Evolutionary conservation across 2,888 invertebrate species (phyloP), one percentile per base, ranked within the genome.

Genomic region (Lasioglossum pauxillum): DNA sequence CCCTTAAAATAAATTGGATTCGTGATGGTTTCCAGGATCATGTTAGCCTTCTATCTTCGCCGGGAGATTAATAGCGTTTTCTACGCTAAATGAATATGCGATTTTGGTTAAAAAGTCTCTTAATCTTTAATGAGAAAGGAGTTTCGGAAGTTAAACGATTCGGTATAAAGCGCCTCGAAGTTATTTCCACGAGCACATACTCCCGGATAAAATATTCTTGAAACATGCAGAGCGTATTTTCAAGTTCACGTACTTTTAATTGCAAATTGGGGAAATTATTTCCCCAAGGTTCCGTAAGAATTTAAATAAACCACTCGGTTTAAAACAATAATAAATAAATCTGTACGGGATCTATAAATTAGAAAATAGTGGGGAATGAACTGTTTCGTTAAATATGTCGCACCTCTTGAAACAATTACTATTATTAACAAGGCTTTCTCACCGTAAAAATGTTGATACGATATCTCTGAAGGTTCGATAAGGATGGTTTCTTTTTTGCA

Each of bases 1-100:
- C 64, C 31, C 31, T 31, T 64, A 64, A 64, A 64, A 64, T 64
- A 64, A 64, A 64, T 64, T 64, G 64, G 64, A 64, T 64, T 64
- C 64, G 31, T 31, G 31, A 64, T 64, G 16, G 64, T 16, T 64
- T 16, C 31, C 64, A 31, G 64, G 64, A 64, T 64, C 64, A 64
- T 64, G 64, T 64, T 64, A 64, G 64, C 64, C 31, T 64, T 64
- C 64, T 31, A 64, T 31, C 64, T 64, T 31, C 0, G 64, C 5
- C 31, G 14, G 64, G 31, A 64, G 64, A 64, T 64, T 64, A 64
- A 64, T 64, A 64, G 64, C 64, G 31, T 31, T 64, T 64, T 64
- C 64, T 64, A 16, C 64, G 31, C 27, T 64, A 64, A 64, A 64
- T 64, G 64, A 64, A 64, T 64, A 64, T 64, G 64, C 64, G 31